A percentile compares a stretch with the other conserved stretches of the same genome.
phyloP scores from a whole-genome alignment of 2,888 invertebrate species.

The Lamproptera curius region DNA sequence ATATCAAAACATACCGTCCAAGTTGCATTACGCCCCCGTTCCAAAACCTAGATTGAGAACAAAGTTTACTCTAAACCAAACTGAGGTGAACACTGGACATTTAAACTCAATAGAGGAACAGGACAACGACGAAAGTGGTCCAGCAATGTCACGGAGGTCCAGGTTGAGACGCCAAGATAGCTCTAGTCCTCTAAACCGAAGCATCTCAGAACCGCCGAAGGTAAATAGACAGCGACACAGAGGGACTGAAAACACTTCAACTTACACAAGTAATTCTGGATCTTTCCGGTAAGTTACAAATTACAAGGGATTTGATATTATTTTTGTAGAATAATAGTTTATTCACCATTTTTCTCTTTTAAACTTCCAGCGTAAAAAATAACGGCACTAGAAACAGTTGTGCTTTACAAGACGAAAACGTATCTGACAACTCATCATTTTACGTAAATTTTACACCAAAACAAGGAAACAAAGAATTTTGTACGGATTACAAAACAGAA shows the following conservation, averaged over 20 bases:
- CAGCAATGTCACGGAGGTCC: constrained; percentile 38
- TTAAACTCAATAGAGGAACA: constrained; percentile 56
- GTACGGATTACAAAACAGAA: constrained; percentile 2
- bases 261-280: constrained; percentile 21
- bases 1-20: constrained; percentile 59
- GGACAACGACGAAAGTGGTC: constrained; percentile 33
- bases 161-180: constrained; percentile 42
- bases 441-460: constrained; percentile 40
- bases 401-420: constrained; percentile 21
- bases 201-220: constrained; percentile 61
- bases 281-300: constrained; percentile 24
- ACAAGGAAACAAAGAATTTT: neutral
- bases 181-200: constrained; percentile 37
- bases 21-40: constrained; percentile 46
- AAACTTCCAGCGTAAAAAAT: constrained; percentile 11
- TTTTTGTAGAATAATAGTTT: neutral
- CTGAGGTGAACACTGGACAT: constrained; percentile 36
- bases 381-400: constrained; percentile 20
- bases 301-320: neutral
- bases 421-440: constrained; percentile 33
- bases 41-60: constrained; percentile 57
- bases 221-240: constrained; percentile 33
- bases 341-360: neutral
- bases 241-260: constrained; percentile 19
- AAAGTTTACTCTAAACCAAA: constrained; percentile 41